Conservation (phyloP, 2,113 vertebrate species). For the Isurus oxyrinchus region DNA sequence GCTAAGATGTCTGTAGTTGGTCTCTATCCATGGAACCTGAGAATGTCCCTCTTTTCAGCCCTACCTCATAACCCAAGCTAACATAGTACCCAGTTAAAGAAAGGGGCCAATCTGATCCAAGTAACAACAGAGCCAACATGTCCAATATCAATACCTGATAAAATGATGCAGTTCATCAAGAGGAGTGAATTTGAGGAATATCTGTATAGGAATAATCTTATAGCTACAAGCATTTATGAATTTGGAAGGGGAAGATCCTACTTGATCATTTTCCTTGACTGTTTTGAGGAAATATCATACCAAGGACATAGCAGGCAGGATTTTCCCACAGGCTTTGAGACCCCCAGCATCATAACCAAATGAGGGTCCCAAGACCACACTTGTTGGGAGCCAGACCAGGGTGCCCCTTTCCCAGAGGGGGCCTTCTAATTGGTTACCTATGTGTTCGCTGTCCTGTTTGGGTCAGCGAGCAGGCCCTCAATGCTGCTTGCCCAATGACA, state of each 20-base stretch:
- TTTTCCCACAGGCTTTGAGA: too few species aligned
- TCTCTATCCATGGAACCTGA: neutral
- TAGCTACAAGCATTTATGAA: neutral
- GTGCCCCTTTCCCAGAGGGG: too few species aligned
- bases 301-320: neutral
- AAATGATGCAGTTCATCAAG: neutral
- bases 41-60: neutral
- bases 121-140: neutral
- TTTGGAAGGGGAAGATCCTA: neutral
- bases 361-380: too few species aligned
- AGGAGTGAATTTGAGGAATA: neutral
- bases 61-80: neutral
- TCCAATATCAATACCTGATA: neutral
- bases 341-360: too few species aligned
- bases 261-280: neutral
- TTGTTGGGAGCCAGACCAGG: too few species aligned
- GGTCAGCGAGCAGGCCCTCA: too few species aligned
- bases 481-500: too few species aligned
- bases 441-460: too few species aligned
- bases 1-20: neutral
- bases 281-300: neutral
- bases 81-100: neutral
- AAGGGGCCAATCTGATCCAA: neutral
- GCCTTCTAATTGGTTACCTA: too few species aligned
- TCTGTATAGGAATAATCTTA: neutral